Evolutionary conservation across 2,888 invertebrate genomes (phyloP), one percentile per base, ranked within the genome.

Genomic region (Xestia sexstrigata): DNA sequence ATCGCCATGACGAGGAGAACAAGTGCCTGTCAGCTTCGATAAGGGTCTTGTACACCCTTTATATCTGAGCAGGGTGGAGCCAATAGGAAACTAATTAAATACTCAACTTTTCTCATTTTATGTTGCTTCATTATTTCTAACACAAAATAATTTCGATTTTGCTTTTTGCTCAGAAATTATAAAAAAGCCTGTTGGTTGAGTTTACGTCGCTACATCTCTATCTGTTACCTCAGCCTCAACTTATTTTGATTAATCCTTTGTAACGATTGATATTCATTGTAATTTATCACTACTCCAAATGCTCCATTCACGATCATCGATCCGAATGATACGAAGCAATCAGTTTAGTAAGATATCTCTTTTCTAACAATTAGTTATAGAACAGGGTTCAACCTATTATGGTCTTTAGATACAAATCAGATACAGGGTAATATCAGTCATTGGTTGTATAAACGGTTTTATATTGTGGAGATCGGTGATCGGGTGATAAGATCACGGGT

Each of bases 381-480:
- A 70, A 70, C 70, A 78, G 83, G 83, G 94, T 83, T 93, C 93
- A 88, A 72, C 52, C 73, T 88, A 89, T 70, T 88, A 85, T 93
- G 93, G 95, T 86, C 83, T 81, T 76, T 83, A 88, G 94, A 95
- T 95, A 94, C 90, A 90, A 93, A 95, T 95, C 94, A 91, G 92
- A 95, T 94, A 92, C 92, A 91, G 92, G 91, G 93, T 94, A 92
- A 93, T 94, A 95, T 96, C 94, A 93, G 91, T 93, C 93, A 94
- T 93, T 92, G 91, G 92, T 88, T 92, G 93, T 94, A 95, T 94
- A 95, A 95, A 95, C 94, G 94, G 92, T 95, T 96, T 96, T 95
- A 95, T 95, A 95, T 94, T 95, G 94, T 95, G 92, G 91, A 94
- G 95, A 95, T 95, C 93, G 90, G 93, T 93, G 93, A 92, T 93